phyloP scores from a whole-genome alignment of 2,113 vertebrate genomes.

The Hyperopisus bebe region DNA sequence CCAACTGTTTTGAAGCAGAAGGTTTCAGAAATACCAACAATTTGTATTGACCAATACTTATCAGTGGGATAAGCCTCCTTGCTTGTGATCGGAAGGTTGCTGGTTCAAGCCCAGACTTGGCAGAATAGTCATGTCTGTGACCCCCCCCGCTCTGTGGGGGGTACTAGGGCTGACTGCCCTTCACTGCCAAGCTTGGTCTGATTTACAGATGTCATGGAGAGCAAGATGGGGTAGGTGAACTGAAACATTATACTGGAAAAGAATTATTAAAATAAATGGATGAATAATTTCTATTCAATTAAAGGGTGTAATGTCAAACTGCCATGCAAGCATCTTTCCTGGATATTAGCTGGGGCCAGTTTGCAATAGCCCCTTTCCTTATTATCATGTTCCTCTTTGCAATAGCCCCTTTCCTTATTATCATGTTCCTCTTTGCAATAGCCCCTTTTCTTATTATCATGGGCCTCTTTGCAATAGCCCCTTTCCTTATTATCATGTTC shows the following conservation, averaged over 20 bases:
- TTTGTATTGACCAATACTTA: not conserved
- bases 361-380: not conserved
- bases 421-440: too few relatives aligned
- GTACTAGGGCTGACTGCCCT: not conserved
- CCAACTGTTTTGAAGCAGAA: not conserved
- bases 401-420: too few relatives aligned
- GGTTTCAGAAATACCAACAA: not conserved
- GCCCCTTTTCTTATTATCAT: too few relatives aligned
- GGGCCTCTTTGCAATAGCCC: too few relatives aligned
- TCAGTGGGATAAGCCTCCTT: not conserved
- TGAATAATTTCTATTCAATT: not conserved
- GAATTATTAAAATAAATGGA: not conserved
- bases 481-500: too few relatives aligned
- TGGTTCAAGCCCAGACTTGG: not conserved
- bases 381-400: too few relatives aligned
- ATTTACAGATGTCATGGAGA: not conserved
- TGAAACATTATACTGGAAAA: not conserved
- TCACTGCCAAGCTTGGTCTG: not conserved
- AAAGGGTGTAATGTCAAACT: not conserved
- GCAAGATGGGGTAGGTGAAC: not conserved
- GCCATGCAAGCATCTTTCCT: not conserved
- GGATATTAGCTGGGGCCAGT: not conserved
- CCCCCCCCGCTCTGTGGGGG: not conserved
- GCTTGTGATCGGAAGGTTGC: not conserved
- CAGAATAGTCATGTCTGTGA: not conserved